phyloP scores from a whole-genome alignment of 92 coral and sea anemone species.

The Porites lobata region DNA sequence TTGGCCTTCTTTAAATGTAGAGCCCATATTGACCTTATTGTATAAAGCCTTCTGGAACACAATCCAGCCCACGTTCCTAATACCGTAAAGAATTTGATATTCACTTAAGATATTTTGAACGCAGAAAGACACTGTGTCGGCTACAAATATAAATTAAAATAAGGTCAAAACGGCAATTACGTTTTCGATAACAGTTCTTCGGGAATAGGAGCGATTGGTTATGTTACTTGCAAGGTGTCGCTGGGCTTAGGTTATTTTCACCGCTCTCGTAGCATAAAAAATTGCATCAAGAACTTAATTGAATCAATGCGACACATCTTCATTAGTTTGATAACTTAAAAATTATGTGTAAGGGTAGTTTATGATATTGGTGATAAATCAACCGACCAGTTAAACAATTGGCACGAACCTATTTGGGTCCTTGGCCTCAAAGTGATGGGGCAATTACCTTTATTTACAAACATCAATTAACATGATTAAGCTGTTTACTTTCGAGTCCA shows the following conservation, averaged over 20 bases:
- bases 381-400: background rate
- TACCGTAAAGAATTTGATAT: background rate
- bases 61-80: background rate
- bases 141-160: background rate
- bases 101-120: conserved; percentile 15
- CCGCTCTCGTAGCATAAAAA: background rate
- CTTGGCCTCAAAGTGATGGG: background rate
- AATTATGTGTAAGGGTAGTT: background rate
- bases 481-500: conserved; percentile 23
- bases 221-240: background rate
- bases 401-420: background rate
- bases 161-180: background rate
- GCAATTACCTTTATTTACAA: conserved; percentile 43
- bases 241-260: background rate
- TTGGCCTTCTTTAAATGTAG: too few relatives aligned
- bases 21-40: background rate
- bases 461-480: conserved; percentile 1
- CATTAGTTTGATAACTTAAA: conserved; percentile 13
- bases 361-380: conserved; percentile 7
- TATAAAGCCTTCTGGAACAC: too few relatives aligned
- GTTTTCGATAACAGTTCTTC: background rate
- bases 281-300: background rate
- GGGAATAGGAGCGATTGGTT: background rate
- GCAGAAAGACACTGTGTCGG: conserved; percentile 16
- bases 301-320: conserved; percentile 9